Evolutionary conservation across 64 coral and sea anemone genomes (phyloP).

Genomic region (Astreopora myriophthalma): DNA sequence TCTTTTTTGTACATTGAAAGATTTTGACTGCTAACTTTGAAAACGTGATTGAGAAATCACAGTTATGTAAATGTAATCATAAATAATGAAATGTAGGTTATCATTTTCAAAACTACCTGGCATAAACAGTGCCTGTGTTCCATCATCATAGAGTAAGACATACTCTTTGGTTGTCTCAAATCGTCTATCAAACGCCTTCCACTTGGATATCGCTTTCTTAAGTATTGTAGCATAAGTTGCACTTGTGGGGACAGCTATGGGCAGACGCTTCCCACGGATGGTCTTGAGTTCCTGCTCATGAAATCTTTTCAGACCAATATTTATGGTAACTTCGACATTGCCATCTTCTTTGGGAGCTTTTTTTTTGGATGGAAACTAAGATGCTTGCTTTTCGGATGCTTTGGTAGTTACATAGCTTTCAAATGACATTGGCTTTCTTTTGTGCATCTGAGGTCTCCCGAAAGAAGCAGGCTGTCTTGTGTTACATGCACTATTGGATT

Average conservation of each 20-base stretch:
- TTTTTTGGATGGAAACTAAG: slow-evolving; percentile 27
- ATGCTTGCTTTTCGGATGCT: slow-evolving; percentile 42
- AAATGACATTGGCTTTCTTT: slow-evolving; percentile 46
- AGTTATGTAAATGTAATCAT: too few species aligned
- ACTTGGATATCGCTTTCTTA: slow-evolving; percentile 35
- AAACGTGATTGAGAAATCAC: too few species aligned
- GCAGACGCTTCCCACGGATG: slow-evolving; percentile 35
- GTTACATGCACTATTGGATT: neutral
- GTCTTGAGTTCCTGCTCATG: slow-evolving; percentile 40
- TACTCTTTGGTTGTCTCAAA: slow-evolving; percentile 39
- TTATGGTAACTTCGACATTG: neutral
- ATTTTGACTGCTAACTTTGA: too few species aligned
- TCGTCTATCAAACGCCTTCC: slow-evolving; percentile 48
- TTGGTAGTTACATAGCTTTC: slow-evolving; percentile 39
- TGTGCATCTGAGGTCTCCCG: slow-evolving; percentile 34
- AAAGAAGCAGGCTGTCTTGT: slow-evolving; percentile 22
- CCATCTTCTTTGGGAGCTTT: slow-evolving; percentile 1
- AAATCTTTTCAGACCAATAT: slow-evolving; percentile 48
- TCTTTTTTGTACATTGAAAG: too few species aligned
- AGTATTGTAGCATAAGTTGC: slow-evolving; percentile 49
- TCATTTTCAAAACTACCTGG: slow-evolving; percentile 5
- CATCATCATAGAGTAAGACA: slow-evolving; percentile 44
- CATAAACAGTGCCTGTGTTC: slow-evolving; percentile 34
- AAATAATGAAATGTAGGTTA: too few species aligned
- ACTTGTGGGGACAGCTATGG: slow-evolving; percentile 46